Percentiles rank a stretch among this genome's conserved stretches.
phyloP scores from a whole-genome alignment of 2,797 vertebrate genomes.

The Muscicapa comitata region DNA sequence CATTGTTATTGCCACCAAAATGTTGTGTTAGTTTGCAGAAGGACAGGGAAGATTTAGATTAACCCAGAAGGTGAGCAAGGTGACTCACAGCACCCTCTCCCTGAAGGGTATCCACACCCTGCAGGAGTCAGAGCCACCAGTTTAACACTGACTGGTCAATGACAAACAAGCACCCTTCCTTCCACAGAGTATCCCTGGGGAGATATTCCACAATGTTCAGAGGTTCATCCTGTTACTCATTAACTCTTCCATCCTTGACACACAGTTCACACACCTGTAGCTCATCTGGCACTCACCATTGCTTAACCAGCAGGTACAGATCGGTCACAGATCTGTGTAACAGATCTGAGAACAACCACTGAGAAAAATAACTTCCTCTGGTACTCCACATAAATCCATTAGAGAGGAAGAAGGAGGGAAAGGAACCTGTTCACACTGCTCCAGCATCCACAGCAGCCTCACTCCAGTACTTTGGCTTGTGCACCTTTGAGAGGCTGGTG shows the following conservation, averaged over 20 bases:
- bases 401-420: not conserved
- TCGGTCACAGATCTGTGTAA: not conserved
- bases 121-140: not conserved
- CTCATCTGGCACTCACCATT: not conserved
- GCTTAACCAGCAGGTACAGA: not conserved
- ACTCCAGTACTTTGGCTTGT: not conserved
- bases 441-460: not conserved
- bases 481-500: not conserved
- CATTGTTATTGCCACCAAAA: not conserved
- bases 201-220: not conserved
- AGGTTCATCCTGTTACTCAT: slow-evolving; percentile 28
- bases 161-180: not conserved
- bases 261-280: not conserved
- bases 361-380: not conserved
- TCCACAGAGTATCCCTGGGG: not conserved
- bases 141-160: not conserved
- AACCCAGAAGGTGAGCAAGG: not conserved
- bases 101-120: not conserved
- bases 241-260: slow-evolving; percentile 46
- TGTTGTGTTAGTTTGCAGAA: not conserved
- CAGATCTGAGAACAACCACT: not conserved
- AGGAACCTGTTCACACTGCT: not conserved
- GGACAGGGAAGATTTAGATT: not conserved
- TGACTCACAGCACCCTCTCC: not conserved
- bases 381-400: not conserved